Percentiles rank a stretch among this genome's conserved stretches.
phyloP scores from a whole-genome alignment of 2,113 vertebrate genomes.

The Dolichallabes microphthalmus region DNA sequence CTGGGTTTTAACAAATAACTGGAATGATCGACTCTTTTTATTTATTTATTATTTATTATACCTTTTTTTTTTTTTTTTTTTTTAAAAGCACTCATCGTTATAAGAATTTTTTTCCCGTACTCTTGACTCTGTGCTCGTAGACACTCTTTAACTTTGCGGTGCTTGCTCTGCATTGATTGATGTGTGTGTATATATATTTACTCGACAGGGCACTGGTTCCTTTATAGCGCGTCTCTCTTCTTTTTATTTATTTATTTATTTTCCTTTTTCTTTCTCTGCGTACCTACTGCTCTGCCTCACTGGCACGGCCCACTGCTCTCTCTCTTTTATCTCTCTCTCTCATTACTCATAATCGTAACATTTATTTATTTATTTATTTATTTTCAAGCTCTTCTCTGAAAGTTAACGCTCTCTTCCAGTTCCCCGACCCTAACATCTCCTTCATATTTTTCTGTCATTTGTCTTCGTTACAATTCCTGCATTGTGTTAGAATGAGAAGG shows the following conservation, averaged over 20 bases:
- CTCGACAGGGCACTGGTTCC: neutral
- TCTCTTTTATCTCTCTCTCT: conserved; percentile 23
- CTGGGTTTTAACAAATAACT: neutral
- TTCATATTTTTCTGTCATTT: conserved; percentile 98
- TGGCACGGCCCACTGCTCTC: too few relatives aligned
- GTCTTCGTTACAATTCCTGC: conserved; percentile 93
- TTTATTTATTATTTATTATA: too few relatives aligned
- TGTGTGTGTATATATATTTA: conserved; percentile 34
- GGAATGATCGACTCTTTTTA: neutral
- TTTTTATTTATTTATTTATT: neutral
- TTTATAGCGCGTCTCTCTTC: neutral
- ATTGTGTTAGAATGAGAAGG: conserved; percentile 99
- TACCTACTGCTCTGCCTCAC: conserved; percentile 34
- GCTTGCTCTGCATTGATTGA: conserved; percentile 49
- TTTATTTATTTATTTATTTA: conserved; percentile 71
- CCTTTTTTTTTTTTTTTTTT: neutral
- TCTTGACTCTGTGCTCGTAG: conserved; percentile 6
- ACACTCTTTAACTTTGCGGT: conserved; percentile 19
- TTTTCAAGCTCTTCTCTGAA: conserved; percentile 70
- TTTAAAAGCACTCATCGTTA: neutral
- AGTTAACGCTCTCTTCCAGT: conserved; percentile 71
- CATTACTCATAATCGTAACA: conserved; percentile 72
- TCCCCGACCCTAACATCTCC: conserved; percentile 90
- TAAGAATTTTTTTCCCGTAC: too few relatives aligned
- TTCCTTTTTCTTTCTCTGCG: conserved; percentile 56